Conservation (phyloP, 2,113 vertebrate genomes). For the Cynoglossus semilaevis region DNA sequence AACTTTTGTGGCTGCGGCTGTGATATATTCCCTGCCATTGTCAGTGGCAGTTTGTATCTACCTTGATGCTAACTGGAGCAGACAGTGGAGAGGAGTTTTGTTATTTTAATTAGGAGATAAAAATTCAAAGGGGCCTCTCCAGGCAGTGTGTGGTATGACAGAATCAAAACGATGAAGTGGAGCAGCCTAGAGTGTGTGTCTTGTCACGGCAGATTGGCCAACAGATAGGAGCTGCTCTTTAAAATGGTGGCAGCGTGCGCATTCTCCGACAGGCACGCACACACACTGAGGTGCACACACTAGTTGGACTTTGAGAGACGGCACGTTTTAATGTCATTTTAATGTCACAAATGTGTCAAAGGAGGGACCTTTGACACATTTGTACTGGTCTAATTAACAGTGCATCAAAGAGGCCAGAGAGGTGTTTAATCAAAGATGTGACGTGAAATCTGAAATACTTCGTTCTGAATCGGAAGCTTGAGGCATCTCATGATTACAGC, state of each 20-base stretch:
- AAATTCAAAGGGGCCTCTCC: slow-evolving; percentile 78
- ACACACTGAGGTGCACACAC: slow-evolving; percentile 40
- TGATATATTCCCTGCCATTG: slow-evolving; percentile 57
- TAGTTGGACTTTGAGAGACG: slow-evolving; percentile 56
- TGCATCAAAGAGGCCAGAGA: slow-evolving; percentile 27
- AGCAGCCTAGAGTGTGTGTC: slow-evolving; percentile 70
- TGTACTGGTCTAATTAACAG: slow-evolving; percentile 59
- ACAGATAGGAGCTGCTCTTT: slow-evolving; percentile 74
- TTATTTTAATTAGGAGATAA: slow-evolving; percentile 84
- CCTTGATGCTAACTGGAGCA: slow-evolving; percentile 74
- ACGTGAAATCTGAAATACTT: slow-evolving; percentile 52
- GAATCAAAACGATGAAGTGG: slow-evolving; percentile 77
- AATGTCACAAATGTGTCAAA: no score
- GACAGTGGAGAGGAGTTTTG: slow-evolving; percentile 76
- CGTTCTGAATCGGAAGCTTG: slow-evolving; percentile 48
- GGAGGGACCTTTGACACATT: slow-evolving; percentile 61
- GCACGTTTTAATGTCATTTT: slow-evolving; percentile 66
- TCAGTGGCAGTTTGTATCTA: slow-evolving; percentile 75
- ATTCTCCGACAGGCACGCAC: slow-evolving; percentile 15
- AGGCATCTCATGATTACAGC: slow-evolving; percentile 17
- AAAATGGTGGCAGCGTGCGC: slow-evolving; percentile 57
- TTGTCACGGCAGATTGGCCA: slow-evolving; percentile 71
- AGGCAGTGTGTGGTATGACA: slow-evolving; percentile 79
- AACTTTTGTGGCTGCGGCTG: slow-evolving; percentile 63
- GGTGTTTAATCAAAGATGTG: slow-evolving; percentile 51